Base-by-base conservation (phyloP, 2,888 invertebrate species). In the Acleris sparsana region DNA sequence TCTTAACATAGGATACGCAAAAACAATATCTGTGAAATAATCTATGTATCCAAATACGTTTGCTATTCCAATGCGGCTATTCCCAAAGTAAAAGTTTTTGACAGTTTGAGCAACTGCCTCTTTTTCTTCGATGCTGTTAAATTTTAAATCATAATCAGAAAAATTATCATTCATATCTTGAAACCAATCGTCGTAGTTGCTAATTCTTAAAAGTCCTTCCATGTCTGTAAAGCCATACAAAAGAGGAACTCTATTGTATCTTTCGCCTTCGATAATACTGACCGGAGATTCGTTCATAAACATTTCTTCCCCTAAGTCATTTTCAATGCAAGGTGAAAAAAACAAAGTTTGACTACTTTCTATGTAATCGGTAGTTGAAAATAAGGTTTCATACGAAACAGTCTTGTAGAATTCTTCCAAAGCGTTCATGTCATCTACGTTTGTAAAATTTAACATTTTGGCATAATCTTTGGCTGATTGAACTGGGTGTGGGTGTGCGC, bases 171-270 rank as follows among this genome's bases (percentile, higher is more conserved):
- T 68, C 69, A 71, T 69, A n/a, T 22, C 49, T 49, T 18, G 48
- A 20, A 39, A 63, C 63, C 62, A 68, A 11, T 46, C 29, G 44
- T 69, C 53, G 18, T 63, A 69, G 11, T 44, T 1, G 3, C 0
- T 9, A 68, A 20, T n/a, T 59, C 63, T 63, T 16, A 69, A 52
- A 3, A 65, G n/a, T 11, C 71, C 71, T 39, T 71, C 71, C 63
- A 61, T 63, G n/a, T 66, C 59, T 3, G 65, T 18, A 1, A 63
- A 64, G 1, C 68, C 69, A 3, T 61, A 59, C 11, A 69, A 52
- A 2, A 63, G 16, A 3, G 71, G 69, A 17, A 69, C 25, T 43
- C 69, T 69, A 6, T 20, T 52, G 18, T 55, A 69, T 0, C 59
- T 22, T 25, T 61, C 62, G 6, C 51, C 63, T 44, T 62, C 63